A percentile compares a stretch with the other conserved stretches of the same genome.
These are phyloP conservation scores for Microctenopoma lineatum DNA, from an alignment of 2,797 vertebrate genomes.

Conservation along the genomic window DNA sequence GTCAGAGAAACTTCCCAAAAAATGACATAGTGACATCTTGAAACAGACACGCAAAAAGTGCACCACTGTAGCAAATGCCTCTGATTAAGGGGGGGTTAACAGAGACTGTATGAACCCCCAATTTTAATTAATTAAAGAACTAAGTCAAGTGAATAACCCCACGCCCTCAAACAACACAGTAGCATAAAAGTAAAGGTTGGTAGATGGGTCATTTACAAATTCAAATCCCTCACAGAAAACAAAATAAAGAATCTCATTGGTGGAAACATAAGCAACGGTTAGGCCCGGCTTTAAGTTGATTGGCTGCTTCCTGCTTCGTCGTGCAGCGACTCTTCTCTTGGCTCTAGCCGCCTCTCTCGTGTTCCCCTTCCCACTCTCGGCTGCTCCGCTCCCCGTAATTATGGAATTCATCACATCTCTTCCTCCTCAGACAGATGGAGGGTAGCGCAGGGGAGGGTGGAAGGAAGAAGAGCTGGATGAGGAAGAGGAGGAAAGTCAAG, in stretches of 20 bases:
- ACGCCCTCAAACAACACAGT: slow-evolving; percentile 38
- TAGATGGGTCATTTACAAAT: slow-evolving; percentile 40
- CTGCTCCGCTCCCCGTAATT: slow-evolving; percentile 50
- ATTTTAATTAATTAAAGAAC: slow-evolving; percentile 12
- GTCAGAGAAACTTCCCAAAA: slow-evolving; percentile 51
- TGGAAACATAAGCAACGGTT: slow-evolving; percentile 51
- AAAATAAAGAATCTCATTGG: slow-evolving; percentile 58
- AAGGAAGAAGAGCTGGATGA: slow-evolving; percentile 35
- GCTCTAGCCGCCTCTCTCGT: slow-evolving; percentile 18
- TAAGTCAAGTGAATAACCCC: slow-evolving; percentile 36
- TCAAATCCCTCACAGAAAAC: slow-evolving; percentile 48
- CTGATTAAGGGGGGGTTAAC: slow-evolving; percentile 34
- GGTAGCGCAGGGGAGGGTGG: slow-evolving; percentile 13
- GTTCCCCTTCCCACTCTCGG: slow-evolving; percentile 44
- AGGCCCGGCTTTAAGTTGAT: slow-evolving; percentile 71
- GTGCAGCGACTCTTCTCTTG: slow-evolving; percentile 36
- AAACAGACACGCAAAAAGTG: slow-evolving; percentile 42
- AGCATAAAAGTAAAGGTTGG: slow-evolving; percentile 25
- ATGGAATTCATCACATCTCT: slow-evolving; percentile 34
- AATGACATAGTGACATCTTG: slow-evolving; percentile 65
- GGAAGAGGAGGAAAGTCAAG: slow-evolving; percentile 45
- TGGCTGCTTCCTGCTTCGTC: slow-evolving; percentile 60
- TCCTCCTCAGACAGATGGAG: slow-evolving; percentile 58
- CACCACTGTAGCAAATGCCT: slow-evolving; percentile 67
- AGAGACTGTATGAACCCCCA: slow-evolving; percentile 37